Evolutionary conservation across 2,797 vertebrate species (phyloP), one percentile per base, ranked within the genome.

Genomic region (Sebastes dallii): DNA sequence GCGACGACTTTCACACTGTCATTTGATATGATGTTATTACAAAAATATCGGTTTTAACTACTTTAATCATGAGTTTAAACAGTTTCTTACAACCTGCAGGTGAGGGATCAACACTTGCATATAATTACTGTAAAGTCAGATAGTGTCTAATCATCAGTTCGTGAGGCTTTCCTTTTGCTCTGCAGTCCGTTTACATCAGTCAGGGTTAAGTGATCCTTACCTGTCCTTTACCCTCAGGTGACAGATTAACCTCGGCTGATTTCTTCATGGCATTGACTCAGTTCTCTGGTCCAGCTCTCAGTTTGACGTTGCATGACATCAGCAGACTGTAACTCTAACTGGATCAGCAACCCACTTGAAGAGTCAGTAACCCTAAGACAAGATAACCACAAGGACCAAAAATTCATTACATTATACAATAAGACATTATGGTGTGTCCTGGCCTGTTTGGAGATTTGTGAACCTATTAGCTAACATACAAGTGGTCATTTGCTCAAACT

Each of bases 191-290:
- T 85, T 79, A 83, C 50, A 46, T 87, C 84, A 89, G 13, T 29
- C 58, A 50, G 60, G 20, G 69, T 82, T 76, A 84, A 66, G 59
- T 54, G 64, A 67, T 73, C 75, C 81, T 85, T 66, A 80, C 68
- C 50, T 76, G 82, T 77, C 77, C 79, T 82, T 89, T 82, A 89
- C 73, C 85, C 86, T 86, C 24, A 83, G 72, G 58, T 84, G 82
- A 77, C 67, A 27, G 80, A 50, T 84, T 75, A 87, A 55, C 71
- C 79, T 72, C 8, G 5, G 70, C 72, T 22, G 10, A 68, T 66
- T 58, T 55, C 68, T 76, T 32, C 34, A 13, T 64, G 76, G 68
- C 68, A 27, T 4, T 72, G 77, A 84, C 71, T 82, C 59, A 68
- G 32, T 64, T 82, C 60, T 68, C 65, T 42, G 71, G 27, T 36